Evolutionary conservation across 2,113 vertebrate genomes (phyloP).

Genomic region (Serilophus lunatus): DNA sequence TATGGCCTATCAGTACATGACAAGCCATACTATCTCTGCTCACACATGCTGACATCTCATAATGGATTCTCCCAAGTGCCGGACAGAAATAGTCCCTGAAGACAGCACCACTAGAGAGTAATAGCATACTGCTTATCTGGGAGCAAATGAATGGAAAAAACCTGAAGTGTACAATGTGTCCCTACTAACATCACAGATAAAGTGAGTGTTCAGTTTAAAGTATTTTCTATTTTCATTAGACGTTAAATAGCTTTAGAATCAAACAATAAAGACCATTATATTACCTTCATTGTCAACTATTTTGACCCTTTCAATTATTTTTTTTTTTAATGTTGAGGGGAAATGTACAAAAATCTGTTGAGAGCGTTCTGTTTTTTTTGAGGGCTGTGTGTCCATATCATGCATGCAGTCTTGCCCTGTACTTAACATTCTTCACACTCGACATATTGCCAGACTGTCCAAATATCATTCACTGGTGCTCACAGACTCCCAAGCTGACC

Average conservation of each 20-base stretch:
- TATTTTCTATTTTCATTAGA: slow-evolving; percentile 22
- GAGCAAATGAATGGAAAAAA: slow-evolving; percentile 74
- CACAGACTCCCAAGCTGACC: not conserved
- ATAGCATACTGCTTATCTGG: slow-evolving; percentile 78
- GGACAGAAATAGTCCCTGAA: slow-evolving; percentile 77
- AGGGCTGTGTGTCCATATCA: not conserved
- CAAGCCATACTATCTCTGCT: slow-evolving; percentile 81
- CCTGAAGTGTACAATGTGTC: slow-evolving; percentile 58
- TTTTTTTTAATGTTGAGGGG: not conserved
- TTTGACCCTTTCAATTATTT: not conserved
- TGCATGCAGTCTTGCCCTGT: not conserved
- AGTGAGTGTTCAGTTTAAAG: slow-evolving; percentile 17
- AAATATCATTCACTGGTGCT: not conserved
- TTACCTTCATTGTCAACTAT: not conserved
- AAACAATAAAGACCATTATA: not conserved
- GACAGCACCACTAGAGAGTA: slow-evolving; percentile 72
- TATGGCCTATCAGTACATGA: slow-evolving; percentile 79
- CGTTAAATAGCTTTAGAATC: not conserved
- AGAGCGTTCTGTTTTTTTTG: not conserved
- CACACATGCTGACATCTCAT: slow-evolving; percentile 80
- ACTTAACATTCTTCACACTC: slow-evolving; percentile 32
- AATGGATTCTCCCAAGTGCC: slow-evolving; percentile 77
- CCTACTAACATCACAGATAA: slow-evolving; percentile 62
- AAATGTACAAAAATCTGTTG: not conserved
- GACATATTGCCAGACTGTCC: not conserved